Conservation (phyloP, 2,888 invertebrate genomes). For the Lapara coniferarum region DNA sequence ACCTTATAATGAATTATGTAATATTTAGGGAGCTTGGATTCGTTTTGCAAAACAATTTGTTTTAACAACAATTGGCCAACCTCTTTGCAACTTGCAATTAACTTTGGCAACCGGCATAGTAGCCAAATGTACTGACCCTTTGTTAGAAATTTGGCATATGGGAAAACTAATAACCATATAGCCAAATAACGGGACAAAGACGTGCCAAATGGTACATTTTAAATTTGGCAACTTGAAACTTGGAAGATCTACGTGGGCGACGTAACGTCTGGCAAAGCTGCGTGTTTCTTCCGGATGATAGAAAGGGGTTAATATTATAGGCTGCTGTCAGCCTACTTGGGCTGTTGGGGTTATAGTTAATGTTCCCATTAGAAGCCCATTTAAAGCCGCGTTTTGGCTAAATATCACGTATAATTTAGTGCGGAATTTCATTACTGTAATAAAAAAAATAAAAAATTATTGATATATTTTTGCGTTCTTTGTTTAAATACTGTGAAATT, state of each 20-base stretch:
- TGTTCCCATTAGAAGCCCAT: neutral
- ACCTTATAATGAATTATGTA: too few relatives aligned
- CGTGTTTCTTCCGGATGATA: slow-evolving; percentile 25
- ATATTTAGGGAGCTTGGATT: neutral
- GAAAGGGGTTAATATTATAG: neutral
- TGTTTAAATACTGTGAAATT: too few relatives aligned
- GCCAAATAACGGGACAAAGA: slow-evolving; percentile 29
- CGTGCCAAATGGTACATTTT: slow-evolving; percentile 34
- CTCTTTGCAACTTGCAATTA: neutral
- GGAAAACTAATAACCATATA: slow-evolving; percentile 32
- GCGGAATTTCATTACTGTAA: too few relatives aligned
- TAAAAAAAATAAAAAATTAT: too few relatives aligned
- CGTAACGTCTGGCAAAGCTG: slow-evolving; percentile 24
- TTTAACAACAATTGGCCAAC: neutral
- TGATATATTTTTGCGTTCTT: too few relatives aligned
- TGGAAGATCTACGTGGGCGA: slow-evolving; percentile 19
- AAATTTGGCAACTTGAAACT: slow-evolving; percentile 34
- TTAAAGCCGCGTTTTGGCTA: too few relatives aligned
- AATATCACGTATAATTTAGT: too few relatives aligned
- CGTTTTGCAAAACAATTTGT: neutral
- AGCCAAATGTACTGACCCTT: neutral
- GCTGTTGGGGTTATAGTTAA: neutral
- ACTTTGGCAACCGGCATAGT: neutral
- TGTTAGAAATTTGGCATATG: slow-evolving; percentile 35
- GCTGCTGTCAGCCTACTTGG: neutral